Evolutionary conservation across 1,140 invertebrate genomes (phyloP).

Genomic region (Drosophila athabasca): DNA sequence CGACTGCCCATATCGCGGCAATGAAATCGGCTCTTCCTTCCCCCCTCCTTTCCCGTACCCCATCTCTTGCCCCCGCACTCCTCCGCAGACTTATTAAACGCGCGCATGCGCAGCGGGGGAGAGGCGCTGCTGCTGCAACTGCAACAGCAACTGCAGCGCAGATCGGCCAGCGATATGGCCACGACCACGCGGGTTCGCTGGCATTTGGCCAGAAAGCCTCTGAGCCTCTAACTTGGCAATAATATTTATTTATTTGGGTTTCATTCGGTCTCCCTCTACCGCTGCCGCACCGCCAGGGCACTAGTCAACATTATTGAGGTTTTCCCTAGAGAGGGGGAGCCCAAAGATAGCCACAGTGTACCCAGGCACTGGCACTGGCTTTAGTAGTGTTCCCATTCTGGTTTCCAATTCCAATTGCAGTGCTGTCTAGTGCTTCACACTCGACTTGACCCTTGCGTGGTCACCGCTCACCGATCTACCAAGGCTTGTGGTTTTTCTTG

Average conservation of each 20-base stretch:
- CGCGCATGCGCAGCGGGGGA: constrained; percentile 46
- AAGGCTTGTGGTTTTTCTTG: constrained; percentile 35
- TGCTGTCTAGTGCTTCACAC: constrained; percentile 45
- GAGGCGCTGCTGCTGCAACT: constrained; percentile 12
- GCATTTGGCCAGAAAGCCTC: constrained; percentile 49
- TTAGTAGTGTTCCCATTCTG: not conserved
- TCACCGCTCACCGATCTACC: constrained; percentile 20
- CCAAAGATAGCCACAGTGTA: not conserved
- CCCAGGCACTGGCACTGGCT: no score
- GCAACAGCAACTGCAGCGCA: constrained; percentile 16
- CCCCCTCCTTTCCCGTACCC: not conserved
- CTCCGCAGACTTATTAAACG: constrained; percentile 28
- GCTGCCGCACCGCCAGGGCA: constrained; percentile 46
- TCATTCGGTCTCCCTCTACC: not conserved
- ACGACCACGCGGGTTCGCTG: constrained; percentile 24
- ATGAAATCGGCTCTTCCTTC: constrained; percentile 38
- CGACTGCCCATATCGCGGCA: constrained; percentile 56
- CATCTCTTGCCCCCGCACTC: not conserved
- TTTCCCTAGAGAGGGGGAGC: not conserved
- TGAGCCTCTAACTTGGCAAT: constrained; percentile 44
- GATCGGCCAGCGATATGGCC: constrained; percentile 54
- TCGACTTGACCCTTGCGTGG: constrained; percentile 63
- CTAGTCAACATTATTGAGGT: constrained; percentile 6
- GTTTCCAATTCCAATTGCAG: not conserved
- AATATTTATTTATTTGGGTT: constrained; percentile 53